Evolutionary conservation across 2,113 vertebrate species (phyloP).

Genomic region (Cervus canadensis): DNA sequence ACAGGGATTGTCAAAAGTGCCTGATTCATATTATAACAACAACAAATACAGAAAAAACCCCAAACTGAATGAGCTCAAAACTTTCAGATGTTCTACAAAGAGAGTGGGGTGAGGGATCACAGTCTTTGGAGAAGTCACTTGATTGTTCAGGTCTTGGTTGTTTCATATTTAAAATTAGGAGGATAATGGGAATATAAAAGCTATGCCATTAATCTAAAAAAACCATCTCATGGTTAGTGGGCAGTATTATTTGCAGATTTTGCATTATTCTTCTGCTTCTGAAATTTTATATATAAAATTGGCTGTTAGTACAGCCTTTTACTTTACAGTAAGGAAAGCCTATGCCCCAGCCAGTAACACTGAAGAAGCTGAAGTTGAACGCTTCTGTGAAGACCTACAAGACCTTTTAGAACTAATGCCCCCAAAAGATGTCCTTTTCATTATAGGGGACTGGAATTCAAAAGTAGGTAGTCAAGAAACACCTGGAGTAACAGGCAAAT

Average conservation of each 20-base stretch:
- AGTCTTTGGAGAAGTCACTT: neutral
- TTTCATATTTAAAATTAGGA: conserved; percentile 15
- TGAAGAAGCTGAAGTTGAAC: too few species aligned
- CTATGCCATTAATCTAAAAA: neutral
- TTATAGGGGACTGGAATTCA: too few species aligned
- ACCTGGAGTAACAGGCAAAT: too few species aligned
- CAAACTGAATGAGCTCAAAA: conserved; percentile 4
- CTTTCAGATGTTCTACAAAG: conserved; percentile 26
- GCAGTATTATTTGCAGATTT: neutral
- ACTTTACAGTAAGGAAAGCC: neutral
- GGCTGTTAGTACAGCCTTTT: neutral
- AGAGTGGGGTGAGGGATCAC: neutral
- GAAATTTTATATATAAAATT: neutral
- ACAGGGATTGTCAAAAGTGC: conserved; percentile 55
- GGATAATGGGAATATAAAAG: neutral
- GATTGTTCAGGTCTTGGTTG: neutral
- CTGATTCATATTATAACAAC: conserved; percentile 47
- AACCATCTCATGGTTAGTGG: neutral
- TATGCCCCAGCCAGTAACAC: too few species aligned
- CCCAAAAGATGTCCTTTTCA: too few species aligned
- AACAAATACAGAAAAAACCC: conserved; percentile 48
- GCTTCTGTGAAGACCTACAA: too few species aligned
- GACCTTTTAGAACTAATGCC: too few species aligned
- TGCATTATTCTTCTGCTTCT: neutral
- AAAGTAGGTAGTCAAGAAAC: too few species aligned